Base-by-base conservation (phyloP, 1,140 invertebrate species). In the Drosophila jambulina region DNA sequence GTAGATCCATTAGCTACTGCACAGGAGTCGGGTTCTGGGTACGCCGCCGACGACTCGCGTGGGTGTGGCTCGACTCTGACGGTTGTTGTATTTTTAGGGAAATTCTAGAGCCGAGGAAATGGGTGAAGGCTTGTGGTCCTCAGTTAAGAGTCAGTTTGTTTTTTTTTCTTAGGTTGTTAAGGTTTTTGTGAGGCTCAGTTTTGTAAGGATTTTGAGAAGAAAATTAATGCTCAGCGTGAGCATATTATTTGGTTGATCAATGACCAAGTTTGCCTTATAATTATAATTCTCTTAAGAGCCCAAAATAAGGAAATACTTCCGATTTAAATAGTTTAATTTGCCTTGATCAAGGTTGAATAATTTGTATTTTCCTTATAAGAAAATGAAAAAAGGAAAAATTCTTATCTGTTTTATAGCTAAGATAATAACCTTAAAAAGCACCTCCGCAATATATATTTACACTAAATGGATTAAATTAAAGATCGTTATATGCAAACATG, bases 1-100 rank as follows among this genome's bases (percentile, higher is more conserved):
- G 84, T 83, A 83, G 71, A 86, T 83, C 84, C 83, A 86, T 86
- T 86, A 86, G 83, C 80, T 86, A 82, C 83, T 51, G 48, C 48
- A 64, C 51, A 75, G 58, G 57, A 80, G 61, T 59, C 54, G 29
- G 25, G 54, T 63, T 57, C 60, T 21, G 36, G 29, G 43, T 23
- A 69, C 25, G 9, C 29, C 19, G 49, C 9, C 13, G 15, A 54
- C 12, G 21, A 21, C 51, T 34, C 2, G 51, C 51, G 51, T 75
- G 54, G 71, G 74, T 65, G 74, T 76, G 61, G 17, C 60, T 17
- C 46, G 69, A 74, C 71, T 53, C 72, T 65, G 43, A 43, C 36
- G 29, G 32, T 67, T 32, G 29, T 36, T 17, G 63, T 42, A 32
- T 40, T 29, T 23, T 38, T 19, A 57, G 17, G 13, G 15, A 45